Evolutionary conservation across 2,797 vertebrate species (phyloP).

Genomic region (Phrynocephalus forsythii): DNA sequence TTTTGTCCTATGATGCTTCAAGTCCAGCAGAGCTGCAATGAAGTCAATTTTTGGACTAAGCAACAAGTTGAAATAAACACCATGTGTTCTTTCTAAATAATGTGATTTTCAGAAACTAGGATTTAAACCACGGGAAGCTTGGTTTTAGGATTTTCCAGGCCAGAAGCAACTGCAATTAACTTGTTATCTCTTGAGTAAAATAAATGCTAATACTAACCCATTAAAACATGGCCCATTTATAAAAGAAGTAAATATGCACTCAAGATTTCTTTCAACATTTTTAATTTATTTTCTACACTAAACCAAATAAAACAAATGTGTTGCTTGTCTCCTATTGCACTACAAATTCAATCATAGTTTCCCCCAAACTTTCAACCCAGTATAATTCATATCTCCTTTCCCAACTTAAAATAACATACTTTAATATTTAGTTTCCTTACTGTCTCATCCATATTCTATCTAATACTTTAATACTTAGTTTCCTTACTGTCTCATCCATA

Average conservation of each 20-base stretch:
- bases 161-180: conserved; percentile 10
- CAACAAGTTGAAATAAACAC: neutral
- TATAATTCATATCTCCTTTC: too few relatives aligned
- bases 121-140: neutral
- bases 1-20: neutral
- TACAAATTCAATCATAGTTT: too few relatives aligned
- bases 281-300: too few relatives aligned
- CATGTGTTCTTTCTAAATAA: conserved; percentile 16
- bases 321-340: too few relatives aligned
- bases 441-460: too few relatives aligned
- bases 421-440: too few relatives aligned
- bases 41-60: conserved; percentile 13
- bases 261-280: neutral
- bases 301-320: too few relatives aligned
- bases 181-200: conserved; percentile 27
- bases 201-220: neutral
- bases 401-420: too few relatives aligned
- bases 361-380: too few relatives aligned
- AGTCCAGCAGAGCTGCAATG: neutral
- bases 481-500: too few relatives aligned
- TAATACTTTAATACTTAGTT: too few relatives aligned
- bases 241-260: neutral
- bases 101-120: neutral
- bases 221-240: neutral
- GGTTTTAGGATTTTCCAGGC: conserved; percentile 15